These are phyloP conservation scores for Lucilia cuprina DNA, from an alignment of 1,140 invertebrate genomes.

Conservation along the genomic window DNA sequence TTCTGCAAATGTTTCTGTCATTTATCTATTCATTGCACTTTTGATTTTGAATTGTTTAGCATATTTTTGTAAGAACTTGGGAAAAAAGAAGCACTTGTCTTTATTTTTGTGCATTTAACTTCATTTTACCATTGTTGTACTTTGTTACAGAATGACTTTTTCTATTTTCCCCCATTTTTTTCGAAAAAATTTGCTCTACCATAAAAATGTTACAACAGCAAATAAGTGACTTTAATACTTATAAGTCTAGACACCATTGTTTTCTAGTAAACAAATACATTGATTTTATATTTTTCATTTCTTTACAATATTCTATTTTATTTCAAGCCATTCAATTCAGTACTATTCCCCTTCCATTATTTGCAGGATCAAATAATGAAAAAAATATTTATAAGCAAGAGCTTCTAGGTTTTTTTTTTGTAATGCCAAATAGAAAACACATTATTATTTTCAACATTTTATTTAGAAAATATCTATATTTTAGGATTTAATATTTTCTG, in stretches of 20 bases:
- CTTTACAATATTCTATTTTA: background rate
- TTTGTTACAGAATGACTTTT: background rate
- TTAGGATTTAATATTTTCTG: too few relatives aligned
- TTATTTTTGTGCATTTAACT: too few relatives aligned
- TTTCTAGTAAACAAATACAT: conserved; percentile 15
- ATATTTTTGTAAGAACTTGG: too few relatives aligned
- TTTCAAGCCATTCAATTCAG: background rate
- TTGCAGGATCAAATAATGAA: background rate
- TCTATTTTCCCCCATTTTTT: too few relatives aligned
- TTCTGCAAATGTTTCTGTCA: too few relatives aligned
- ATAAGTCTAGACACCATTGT: conserved; percentile 14
- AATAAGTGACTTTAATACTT: conserved; percentile 12
- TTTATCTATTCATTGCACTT: too few relatives aligned
- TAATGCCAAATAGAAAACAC: background rate
- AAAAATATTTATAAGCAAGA: background rate
- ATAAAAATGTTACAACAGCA: background rate
- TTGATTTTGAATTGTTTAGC: too few relatives aligned
- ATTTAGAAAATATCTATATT: background rate
- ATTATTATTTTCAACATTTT: background rate
- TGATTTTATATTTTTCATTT: background rate
- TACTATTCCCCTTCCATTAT: background rate
- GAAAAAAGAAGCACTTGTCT: too few relatives aligned
- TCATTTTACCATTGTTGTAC: background rate
- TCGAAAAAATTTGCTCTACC: background rate
- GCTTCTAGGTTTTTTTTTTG: too few relatives aligned